A percentile compares a stretch with the other conserved stretches of the same genome.
Evolutionary conservation across 2,113 vertebrate genomes (phyloP).

Genomic region (Glaucidium brasilianum): DNA sequence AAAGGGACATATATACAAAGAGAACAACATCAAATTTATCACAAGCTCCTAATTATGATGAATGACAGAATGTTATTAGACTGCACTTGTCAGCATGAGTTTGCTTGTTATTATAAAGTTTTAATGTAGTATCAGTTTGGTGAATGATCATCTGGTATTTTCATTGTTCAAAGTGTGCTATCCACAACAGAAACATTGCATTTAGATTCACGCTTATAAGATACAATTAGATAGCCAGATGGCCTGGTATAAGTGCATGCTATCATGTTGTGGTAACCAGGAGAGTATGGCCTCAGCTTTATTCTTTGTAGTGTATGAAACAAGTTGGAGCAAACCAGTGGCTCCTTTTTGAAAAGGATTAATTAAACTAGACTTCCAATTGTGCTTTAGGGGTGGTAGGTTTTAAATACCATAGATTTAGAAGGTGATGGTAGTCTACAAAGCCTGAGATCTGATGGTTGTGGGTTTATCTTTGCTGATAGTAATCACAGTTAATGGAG

Average conservation of each 20-base stretch:
- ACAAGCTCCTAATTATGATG: neutral
- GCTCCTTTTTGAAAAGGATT: neutral
- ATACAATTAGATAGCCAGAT: neutral
- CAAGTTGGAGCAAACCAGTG: neutral
- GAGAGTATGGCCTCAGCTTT: neutral
- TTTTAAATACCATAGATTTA: neutral
- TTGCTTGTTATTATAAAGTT: neutral
- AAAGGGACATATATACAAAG: neutral
- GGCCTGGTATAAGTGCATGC: neutral
- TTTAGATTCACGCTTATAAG: neutral
- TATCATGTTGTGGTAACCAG: neutral
- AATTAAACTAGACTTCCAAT: neutral
- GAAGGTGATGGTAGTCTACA: neutral
- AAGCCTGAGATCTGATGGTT: neutral
- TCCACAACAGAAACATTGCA: neutral
- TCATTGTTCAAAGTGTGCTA: neutral
- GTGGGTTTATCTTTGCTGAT: neutral
- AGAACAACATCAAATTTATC: neutral
- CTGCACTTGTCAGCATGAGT: neutral
- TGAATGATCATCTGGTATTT: neutral
- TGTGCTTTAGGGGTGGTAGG: neutral
- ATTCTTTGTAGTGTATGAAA: neutral
- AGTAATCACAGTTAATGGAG: neutral
- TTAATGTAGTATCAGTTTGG: neutral
- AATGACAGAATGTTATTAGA: neutral